phyloP scores from a whole-genome alignment of 2,113 vertebrate species.

The Nannobrachium achirus region DNA sequence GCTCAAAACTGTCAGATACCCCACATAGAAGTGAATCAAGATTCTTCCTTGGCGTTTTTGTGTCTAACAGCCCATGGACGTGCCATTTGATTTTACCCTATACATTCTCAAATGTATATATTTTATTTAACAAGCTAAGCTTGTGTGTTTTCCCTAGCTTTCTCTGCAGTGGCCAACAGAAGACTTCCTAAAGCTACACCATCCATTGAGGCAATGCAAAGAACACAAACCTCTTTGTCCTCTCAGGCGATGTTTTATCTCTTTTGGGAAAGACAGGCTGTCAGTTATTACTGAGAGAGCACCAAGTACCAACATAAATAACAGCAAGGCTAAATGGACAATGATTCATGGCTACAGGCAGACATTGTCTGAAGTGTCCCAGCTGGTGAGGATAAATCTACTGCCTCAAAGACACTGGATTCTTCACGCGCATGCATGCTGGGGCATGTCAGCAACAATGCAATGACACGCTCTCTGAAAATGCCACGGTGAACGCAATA shows the following conservation, averaged over 20 bases:
- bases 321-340: constrained; percentile 1
- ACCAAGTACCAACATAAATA: constrained; percentile 1
- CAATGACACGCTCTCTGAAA: neutral
- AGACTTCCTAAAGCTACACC: neutral
- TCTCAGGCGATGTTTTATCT: neutral
- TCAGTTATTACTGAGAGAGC: constrained; percentile 5
- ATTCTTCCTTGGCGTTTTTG: neutral
- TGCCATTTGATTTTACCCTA: no score
- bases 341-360: constrained; percentile 5
- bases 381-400: constrained; percentile 39
- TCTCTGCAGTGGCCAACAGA: neutral
- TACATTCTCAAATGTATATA: no score
- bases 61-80: no score
- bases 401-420: constrained; percentile 29
- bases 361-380: constrained; percentile 30
- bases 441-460: constrained; percentile 17
- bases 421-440: constrained; percentile 33
- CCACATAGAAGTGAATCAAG: constrained; percentile 7
- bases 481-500: neutral
- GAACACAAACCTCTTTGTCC: constrained; percentile 21
- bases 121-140: no score
- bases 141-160: neutral
- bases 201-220: neutral
- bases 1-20: constrained; percentile 56
- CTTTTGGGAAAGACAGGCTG: neutral